A percentile compares a stretch with the other conserved stretches of the same genome.
These are phyloP conservation scores for Pipa parva DNA, from an alignment of 2,113 vertebrate species.

Conservation along the genomic window DNA sequence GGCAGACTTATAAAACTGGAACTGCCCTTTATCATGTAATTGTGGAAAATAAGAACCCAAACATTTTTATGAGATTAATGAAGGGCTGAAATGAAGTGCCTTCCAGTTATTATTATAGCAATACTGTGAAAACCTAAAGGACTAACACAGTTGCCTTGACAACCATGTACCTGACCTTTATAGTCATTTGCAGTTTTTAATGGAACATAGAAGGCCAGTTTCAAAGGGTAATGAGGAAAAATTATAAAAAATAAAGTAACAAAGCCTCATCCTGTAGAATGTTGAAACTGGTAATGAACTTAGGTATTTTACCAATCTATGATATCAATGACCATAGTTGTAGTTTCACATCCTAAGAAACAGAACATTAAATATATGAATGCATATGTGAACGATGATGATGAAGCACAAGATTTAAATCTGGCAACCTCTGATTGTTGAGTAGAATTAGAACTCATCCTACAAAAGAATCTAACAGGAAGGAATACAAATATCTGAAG, in stretches of 20 bases:
- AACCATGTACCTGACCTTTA: conserved; percentile 27
- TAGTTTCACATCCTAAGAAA: neutral
- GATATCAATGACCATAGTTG: neutral
- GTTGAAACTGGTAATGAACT: neutral
- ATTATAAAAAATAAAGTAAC: neutral
- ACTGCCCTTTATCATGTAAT: neutral
- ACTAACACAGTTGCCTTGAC: conserved; percentile 30
- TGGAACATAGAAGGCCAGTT: conserved; percentile 11
- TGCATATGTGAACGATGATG: neutral
- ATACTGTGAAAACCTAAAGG: neutral
- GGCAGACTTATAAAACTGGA: too few relatives aligned
- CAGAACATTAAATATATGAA: neutral
- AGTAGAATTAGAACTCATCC: neutral
- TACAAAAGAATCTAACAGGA: conserved; percentile 27
- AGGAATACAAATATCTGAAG: conserved; percentile 16
- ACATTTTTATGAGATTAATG: conserved; percentile 25
- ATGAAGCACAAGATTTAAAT: neutral
- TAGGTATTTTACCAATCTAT: neutral
- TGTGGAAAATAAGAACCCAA: neutral
- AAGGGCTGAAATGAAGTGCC: conserved; percentile 25
- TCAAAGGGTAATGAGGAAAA: conserved; percentile 3
- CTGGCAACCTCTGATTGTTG: neutral
- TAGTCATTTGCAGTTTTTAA: conserved; percentile 31
- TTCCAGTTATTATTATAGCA: conserved; percentile 22
- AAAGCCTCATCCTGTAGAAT: neutral